phyloP scores from a whole-genome alignment of 1,140 invertebrate species.

The Brachystomella parvula region DNA sequence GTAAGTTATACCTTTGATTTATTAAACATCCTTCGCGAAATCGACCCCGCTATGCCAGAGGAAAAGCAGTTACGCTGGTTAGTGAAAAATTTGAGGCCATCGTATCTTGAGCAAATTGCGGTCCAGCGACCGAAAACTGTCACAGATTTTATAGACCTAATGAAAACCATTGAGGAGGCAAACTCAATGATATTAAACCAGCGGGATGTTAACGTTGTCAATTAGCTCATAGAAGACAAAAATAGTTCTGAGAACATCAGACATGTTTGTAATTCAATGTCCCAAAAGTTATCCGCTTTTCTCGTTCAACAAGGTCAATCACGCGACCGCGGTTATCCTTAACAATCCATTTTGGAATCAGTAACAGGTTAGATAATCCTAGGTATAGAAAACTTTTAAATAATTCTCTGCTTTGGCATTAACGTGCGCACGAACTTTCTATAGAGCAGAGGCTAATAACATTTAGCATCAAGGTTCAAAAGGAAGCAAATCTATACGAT shows the following conservation, averaged over 20 bases:
- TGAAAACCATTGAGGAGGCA: neutral
- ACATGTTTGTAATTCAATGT: no score
- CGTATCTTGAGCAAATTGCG: neutral
- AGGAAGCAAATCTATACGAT: no score
- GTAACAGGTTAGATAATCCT: no score
- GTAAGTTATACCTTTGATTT: neutral
- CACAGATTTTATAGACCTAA: neutral
- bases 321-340: no score
- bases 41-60: neutral
- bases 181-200: neutral
- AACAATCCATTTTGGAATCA: no score
- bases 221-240: neutral
- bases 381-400: no score
- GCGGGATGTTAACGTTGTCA: neutral
- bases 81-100: neutral
- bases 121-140: neutral
- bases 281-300: neutral
- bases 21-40: neutral
- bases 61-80: neutral
- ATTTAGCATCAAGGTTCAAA: no score
- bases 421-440: no score
- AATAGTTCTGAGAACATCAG: neutral
- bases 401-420: no score
- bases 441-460: no score
- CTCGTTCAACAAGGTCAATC: neutral